Evolutionary conservation across 1,140 invertebrate genomes (phyloP).

Genomic region (Caenorhabditis briggsae): DNA sequence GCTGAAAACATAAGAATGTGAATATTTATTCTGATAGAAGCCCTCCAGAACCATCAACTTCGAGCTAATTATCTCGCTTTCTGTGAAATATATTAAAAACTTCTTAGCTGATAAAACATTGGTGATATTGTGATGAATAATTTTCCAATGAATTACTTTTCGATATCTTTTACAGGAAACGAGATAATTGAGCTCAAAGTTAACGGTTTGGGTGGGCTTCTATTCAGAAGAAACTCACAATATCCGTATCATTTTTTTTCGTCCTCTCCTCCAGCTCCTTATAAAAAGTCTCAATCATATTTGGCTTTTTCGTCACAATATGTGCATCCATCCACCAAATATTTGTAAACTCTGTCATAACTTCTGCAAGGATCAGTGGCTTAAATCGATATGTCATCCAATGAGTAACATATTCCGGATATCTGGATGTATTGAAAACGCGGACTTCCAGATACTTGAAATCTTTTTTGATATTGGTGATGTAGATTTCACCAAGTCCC

Average conservation of each 20-base stretch:
- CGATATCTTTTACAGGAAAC: no score
- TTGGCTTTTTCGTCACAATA: not conserved
- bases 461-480: not conserved
- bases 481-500: not conserved
- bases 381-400: slow-evolving; percentile 37
- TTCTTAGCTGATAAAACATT: no score
- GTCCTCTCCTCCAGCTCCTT: not conserved
- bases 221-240: not conserved
- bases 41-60: no score
- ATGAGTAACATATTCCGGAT: not conserved
- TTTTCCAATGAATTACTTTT: no score
- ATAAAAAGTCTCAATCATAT: not conserved
- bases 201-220: no score
- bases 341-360: slow-evolving; percentile 3
- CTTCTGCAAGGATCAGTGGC: slow-evolving; percentile 21
- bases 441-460: not conserved
- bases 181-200: no score
- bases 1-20: not conserved
- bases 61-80: no score
- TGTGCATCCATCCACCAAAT: slow-evolving; percentile 37
- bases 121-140: no score
- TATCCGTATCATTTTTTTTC: not conserved
- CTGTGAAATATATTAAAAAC: no score
- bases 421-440: not conserved
- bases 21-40: no score